Evolutionary conservation across 2,888 invertebrate genomes (phyloP).

Genomic region (Hirtodrosophila duncani): DNA sequence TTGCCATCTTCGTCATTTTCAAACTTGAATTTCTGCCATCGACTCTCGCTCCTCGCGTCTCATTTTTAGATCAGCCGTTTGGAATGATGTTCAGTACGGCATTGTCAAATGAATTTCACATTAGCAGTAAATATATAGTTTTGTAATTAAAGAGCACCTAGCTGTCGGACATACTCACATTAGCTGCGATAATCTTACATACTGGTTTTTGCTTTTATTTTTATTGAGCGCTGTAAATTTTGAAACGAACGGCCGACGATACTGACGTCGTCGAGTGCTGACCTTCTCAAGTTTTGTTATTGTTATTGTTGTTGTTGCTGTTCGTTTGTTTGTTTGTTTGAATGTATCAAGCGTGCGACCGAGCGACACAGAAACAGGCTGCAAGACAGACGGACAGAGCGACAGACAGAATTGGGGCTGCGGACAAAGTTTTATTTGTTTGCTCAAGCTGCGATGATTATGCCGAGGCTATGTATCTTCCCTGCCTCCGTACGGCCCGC

Average conservation of each 20-base stretch:
- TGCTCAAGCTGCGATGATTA: slow-evolving; percentile 45
- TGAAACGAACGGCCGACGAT: slow-evolving; percentile 36
- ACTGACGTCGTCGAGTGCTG: slow-evolving; percentile 41
- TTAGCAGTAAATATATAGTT: too few species aligned
- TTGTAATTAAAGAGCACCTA: too few species aligned
- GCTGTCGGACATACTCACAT: too few species aligned
- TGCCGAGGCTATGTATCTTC: slow-evolving; percentile 9
- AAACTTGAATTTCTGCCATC: too few species aligned
- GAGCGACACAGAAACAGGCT: slow-evolving; percentile 8
- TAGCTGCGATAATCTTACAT: too few species aligned
- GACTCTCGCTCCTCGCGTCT: too few species aligned
- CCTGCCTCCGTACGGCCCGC: too few species aligned
- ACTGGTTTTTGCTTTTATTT: slow-evolving; percentile 40
- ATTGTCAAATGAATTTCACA: too few species aligned
- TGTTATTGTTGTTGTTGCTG: slow-evolving; percentile 30
- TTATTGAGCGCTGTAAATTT: slow-evolving; percentile 59
- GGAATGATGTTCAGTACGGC: too few species aligned
- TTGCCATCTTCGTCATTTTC: too few species aligned
- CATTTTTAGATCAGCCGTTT: too few species aligned
- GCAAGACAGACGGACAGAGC: slow-evolving; percentile 8
- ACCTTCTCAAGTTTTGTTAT: slow-evolving; percentile 59
- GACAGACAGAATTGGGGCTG: slow-evolving; percentile 24
- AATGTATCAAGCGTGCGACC: slow-evolving; percentile 10
- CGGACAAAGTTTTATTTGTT: slow-evolving; percentile 57
- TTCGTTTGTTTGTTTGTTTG: slow-evolving; percentile 36